These are phyloP conservation scores for Hyperoplus immaculatus DNA, from an alignment of 2,797 vertebrate species.

Conservation along the genomic window DNA sequence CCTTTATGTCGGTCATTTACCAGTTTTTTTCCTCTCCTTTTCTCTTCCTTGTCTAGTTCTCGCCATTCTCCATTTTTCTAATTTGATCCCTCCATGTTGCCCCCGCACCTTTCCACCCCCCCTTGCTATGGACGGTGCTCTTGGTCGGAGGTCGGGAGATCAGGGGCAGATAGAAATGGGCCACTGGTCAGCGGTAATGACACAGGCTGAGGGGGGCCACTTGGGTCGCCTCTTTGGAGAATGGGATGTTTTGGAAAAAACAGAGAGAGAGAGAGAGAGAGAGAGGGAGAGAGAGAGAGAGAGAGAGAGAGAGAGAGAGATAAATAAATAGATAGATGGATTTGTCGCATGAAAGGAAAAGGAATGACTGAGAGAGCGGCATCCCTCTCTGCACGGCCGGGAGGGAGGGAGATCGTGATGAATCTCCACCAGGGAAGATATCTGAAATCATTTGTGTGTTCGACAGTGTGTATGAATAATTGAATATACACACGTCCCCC, in stretches of 20 bases:
- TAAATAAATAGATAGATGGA: constrained; percentile 67
- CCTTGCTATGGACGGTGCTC: constrained; percentile 48
- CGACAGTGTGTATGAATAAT: constrained; percentile 66
- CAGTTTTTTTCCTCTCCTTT: constrained; percentile 20
- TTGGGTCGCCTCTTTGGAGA: constrained; percentile 72
- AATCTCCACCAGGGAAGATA: constrained; percentile 56
- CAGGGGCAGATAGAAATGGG: constrained; percentile 80
- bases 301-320: constrained; percentile 62
- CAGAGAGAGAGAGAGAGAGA: constrained; percentile 64
- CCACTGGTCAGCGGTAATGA: constrained; percentile 85
- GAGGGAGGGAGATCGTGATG: constrained; percentile 42
- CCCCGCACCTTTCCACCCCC: constrained; percentile 40
- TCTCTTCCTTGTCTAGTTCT: constrained; percentile 21
- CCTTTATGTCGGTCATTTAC: constrained; percentile 36
- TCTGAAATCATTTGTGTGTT: constrained; percentile 68
- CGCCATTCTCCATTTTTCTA: constrained; percentile 12
- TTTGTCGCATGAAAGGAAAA: constrained; percentile 51
- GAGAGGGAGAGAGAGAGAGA: constrained; percentile 70
- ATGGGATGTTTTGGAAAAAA: constrained; percentile 58
- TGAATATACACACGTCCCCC: constrained; percentile 58
- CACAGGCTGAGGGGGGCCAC: constrained; percentile 78
- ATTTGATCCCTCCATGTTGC: constrained; percentile 10
- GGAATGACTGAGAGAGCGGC: constrained; percentile 42
- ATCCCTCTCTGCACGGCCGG: constrained; percentile 31
- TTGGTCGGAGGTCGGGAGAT: constrained; percentile 77